Evolutionary conservation across 2,888 invertebrate genomes (phyloP).

Genomic region (Strigamia transsilvanica): DNA sequence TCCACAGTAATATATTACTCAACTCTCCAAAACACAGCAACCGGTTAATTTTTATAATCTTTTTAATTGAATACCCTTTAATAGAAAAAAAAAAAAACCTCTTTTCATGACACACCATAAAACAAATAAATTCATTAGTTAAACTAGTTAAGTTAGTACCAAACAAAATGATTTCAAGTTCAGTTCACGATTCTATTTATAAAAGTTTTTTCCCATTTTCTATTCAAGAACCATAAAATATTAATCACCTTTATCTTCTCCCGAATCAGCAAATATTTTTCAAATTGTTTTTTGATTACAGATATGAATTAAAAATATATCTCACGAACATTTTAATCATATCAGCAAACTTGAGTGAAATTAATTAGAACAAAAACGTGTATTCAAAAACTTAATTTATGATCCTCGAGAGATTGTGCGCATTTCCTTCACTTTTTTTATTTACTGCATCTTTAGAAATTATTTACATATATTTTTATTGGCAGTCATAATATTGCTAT

Average conservation of each 20-base stretch:
- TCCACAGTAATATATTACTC: conserved; percentile 11
- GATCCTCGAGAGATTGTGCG: not conserved
- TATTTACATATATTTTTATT: not conserved
- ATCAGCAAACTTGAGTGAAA: conserved; percentile 20
- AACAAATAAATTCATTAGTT: not conserved
- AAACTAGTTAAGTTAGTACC: not conserved
- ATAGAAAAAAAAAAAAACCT: too few relatives aligned
- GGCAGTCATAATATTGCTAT: not conserved
- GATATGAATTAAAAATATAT: conserved; percentile 9
- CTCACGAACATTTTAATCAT: conserved; percentile 19
- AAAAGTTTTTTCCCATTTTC: not conserved
- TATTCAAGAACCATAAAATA: not conserved
- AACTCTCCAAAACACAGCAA: not conserved
- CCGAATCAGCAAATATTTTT: conserved; percentile 3
- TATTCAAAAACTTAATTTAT: conserved; percentile 1
- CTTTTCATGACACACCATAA: not conserved
- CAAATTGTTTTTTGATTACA: not conserved
- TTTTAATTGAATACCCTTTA: too few relatives aligned
- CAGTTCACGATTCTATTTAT: not conserved
- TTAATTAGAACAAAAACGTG: conserved; percentile 36
- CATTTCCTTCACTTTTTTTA: not conserved
- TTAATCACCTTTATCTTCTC: conserved; percentile 12
- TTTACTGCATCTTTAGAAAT: not conserved
- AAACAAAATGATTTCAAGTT: not conserved
- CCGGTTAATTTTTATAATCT: conserved; percentile 3